These are phyloP conservation scores for Gallinago nigripennis DNA, from an alignment of 2,797 vertebrate genomes.

Conservation along the genomic window DNA sequence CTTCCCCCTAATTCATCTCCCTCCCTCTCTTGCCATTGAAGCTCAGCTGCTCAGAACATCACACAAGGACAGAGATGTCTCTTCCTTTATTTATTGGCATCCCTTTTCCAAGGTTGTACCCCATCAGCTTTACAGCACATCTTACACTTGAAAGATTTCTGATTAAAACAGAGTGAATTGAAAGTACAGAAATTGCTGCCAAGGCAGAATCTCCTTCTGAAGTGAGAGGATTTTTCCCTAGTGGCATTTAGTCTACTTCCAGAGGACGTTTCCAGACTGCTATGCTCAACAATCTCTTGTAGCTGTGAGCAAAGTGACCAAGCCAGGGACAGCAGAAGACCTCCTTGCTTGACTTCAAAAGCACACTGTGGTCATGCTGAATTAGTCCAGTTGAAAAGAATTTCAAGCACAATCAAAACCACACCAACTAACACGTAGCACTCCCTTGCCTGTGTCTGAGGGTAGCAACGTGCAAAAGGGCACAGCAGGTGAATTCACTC, in stretches of 20 bases:
- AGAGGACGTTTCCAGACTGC: not conserved
- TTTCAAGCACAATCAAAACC: not conserved
- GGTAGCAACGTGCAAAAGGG: not conserved
- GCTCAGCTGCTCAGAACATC: constrained; percentile 10
- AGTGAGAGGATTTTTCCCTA: not conserved
- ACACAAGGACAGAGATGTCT: not conserved
- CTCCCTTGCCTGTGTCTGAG: not conserved
- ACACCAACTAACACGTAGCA: not conserved
- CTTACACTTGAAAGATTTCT: constrained; percentile 49
- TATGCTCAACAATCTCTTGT: not conserved
- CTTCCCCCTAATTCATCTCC: not conserved
- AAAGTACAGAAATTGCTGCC: constrained; percentile 22
- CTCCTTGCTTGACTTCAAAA: not conserved
- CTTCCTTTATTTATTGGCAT: constrained; percentile 31
- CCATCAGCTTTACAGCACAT: constrained; percentile 10
- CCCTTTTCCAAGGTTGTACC: constrained; percentile 13
- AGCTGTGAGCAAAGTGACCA: not conserved
- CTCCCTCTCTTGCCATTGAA: not conserved
- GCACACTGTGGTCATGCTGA: not conserved
- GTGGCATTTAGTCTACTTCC: not conserved
- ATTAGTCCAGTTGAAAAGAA: not conserved
- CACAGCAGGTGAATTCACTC: not conserved
- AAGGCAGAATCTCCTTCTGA: not conserved
- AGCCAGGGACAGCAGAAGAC: not conserved
- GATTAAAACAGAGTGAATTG: constrained; percentile 34